A percentile compares a stretch with the other conserved stretches of the same genome.
phyloP scores from a whole-genome alignment of 2,113 vertebrate genomes.

The Irena cyanogastra region DNA sequence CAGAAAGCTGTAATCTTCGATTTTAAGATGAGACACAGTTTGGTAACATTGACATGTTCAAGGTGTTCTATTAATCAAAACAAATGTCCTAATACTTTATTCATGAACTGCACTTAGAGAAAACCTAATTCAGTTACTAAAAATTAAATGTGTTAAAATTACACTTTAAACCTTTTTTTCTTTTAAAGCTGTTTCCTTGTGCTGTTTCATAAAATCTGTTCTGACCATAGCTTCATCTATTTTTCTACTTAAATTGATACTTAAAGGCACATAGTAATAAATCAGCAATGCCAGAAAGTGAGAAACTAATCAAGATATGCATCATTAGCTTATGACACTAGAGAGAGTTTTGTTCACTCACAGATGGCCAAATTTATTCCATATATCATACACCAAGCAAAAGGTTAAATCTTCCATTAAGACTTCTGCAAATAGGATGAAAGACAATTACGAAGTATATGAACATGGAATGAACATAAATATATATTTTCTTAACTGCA shows the following conservation, averaged over 20 bases:
- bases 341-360: background rate
- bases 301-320: background rate
- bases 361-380: background rate
- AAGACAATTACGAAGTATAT: background rate
- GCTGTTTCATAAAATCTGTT: background rate
- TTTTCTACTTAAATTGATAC: background rate
- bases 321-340: background rate
- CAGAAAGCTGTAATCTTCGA: background rate
- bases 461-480: background rate
- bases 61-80: constrained; percentile 19
- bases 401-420: background rate
- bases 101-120: constrained; percentile 13
- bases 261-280: background rate
- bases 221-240: constrained; percentile 23
- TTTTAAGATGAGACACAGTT: background rate
- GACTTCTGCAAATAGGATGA: background rate
- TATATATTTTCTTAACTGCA: background rate
- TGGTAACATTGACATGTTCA: background rate
- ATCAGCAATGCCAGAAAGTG: background rate
- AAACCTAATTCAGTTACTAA: constrained; percentile 41
- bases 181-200: background rate
- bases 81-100: constrained; percentile 19
- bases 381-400: background rate
- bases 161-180: background rate
- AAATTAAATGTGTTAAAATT: background rate